Conservation (phyloP, 2,888 invertebrate genomes). For the Nineta flava region DNA sequence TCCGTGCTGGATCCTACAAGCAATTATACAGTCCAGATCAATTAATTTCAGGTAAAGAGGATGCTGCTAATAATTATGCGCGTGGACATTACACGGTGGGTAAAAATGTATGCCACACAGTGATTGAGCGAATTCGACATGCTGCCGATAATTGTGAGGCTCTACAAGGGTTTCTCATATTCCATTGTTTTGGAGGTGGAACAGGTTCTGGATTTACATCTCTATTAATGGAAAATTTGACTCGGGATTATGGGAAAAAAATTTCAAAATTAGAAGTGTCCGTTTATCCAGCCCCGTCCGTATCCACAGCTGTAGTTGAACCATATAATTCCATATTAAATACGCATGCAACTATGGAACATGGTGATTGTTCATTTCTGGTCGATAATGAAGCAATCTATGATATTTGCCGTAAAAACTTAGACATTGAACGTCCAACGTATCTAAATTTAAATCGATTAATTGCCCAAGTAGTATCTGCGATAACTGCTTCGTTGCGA, state of each 20-base stretch:
- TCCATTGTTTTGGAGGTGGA: conserved; percentile 44
- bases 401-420: conserved; percentile 37
- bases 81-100: conserved; percentile 1
- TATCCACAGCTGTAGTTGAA: conserved; percentile 39
- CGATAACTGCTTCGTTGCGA: conserved; percentile 45
- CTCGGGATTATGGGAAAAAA: conserved; percentile 44
- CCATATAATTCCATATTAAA: conserved; percentile 47
- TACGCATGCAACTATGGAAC: conserved; percentile 35
- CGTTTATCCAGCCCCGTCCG: conserved; percentile 49
- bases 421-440: conserved; percentile 48
- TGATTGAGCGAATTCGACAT: conserved; percentile 45
- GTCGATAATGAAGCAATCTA: conserved; percentile 28
- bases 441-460: conserved; percentile 65
- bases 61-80: conserved; percentile 2
- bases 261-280: conserved; percentile 48
- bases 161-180: conserved; percentile 41
- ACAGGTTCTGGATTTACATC: conserved; percentile 49
- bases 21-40: neutral
- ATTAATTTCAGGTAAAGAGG: conserved; percentile 1
- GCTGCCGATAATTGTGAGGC: conserved; percentile 43
- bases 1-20: neutral
- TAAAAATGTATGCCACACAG: neutral
- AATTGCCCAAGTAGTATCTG: conserved; percentile 59
- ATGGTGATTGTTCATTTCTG: conserved; percentile 27
- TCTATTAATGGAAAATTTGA: conserved; percentile 45